phyloP scores from a whole-genome alignment of 2,888 invertebrate species.

The Hypercompe scribonia region DNA sequence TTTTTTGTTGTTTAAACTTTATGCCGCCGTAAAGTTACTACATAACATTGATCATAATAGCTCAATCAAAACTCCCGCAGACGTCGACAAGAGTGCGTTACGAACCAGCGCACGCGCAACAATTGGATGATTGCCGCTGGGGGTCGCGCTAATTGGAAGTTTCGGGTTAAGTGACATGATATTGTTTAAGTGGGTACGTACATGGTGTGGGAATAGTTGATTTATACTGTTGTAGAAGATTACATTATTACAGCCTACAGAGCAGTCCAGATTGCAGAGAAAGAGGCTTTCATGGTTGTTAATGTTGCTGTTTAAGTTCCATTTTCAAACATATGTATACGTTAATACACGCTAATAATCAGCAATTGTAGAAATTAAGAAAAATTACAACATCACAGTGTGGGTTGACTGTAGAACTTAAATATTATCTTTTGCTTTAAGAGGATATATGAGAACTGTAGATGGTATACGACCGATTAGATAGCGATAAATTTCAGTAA shows the following conservation, averaged over 20 bases:
- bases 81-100: constrained; percentile 44
- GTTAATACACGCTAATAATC: neutral
- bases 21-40: constrained; percentile 1
- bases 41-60: constrained; percentile 43
- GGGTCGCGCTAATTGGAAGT: constrained; percentile 57
- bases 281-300: neutral
- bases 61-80: constrained; percentile 28
- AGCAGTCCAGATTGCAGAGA: neutral
- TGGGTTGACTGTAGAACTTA: neutral
- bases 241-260: neutral
- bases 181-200: constrained; percentile 30
- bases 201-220: constrained; percentile 26
- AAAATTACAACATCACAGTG: neutral
- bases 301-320: neutral
- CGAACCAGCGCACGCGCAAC: constrained; percentile 51
- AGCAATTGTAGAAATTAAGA: neutral
- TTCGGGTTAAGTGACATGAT: constrained; percentile 46
- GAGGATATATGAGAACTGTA: neutral
- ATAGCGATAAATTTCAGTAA: constrained; percentile 32
- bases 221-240: neutral
- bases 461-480: constrained; percentile 20
- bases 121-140: constrained; percentile 60
- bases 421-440: neutral
- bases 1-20: neutral
- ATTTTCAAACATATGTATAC: neutral